A percentile compares a stretch with the other conserved stretches of the same genome.
phyloP scores from a whole-genome alignment of 2,113 vertebrate species.

The Proterorhinus semilunaris region DNA sequence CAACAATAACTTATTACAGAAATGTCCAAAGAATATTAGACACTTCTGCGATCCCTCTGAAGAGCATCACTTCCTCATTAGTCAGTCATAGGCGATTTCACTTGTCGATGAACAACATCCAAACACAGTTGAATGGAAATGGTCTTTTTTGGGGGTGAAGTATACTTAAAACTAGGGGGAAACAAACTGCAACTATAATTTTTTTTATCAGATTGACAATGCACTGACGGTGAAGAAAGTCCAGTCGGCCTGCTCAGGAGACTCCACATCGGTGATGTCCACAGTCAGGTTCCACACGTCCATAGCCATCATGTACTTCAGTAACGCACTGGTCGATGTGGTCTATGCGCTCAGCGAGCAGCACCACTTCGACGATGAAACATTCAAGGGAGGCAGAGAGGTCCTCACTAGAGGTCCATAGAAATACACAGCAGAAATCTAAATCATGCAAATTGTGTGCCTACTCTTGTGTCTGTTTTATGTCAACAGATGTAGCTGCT shows the following conservation, averaged over 20 bases:
- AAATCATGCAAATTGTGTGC: not conserved
- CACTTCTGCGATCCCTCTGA: too few species aligned
- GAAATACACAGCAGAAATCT: not conserved
- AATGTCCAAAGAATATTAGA: too few species aligned
- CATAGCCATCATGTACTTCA: constrained; percentile 42
- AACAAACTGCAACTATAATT: not conserved
- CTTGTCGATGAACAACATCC: too few species aligned
- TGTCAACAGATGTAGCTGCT: constrained; percentile 39
- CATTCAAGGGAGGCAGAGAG: constrained; percentile 49
- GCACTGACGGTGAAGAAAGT: constrained; percentile 43
- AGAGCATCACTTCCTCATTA: too few species aligned
- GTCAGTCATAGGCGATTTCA: too few species aligned
- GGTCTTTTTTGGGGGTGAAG: too few species aligned
- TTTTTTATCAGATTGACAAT: constrained; percentile 46
- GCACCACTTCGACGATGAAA: constrained; percentile 63
- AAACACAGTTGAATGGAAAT: too few species aligned
- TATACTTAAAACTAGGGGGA: too few species aligned
- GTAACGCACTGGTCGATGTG: constrained; percentile 57
- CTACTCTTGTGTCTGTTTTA: not conserved
- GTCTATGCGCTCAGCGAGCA: constrained; percentile 23
- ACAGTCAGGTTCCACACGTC: constrained; percentile 35
- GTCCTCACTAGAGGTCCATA: constrained; percentile 54
- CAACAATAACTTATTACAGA: too few species aligned
- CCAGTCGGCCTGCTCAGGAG: constrained; percentile 46
- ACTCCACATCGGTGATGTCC: constrained; percentile 26